Percentiles rank a stretch among this genome's conserved stretches.
Conservation (phyloP, 2,888 invertebrate genomes). For the Spodoptera picta region DNA sequence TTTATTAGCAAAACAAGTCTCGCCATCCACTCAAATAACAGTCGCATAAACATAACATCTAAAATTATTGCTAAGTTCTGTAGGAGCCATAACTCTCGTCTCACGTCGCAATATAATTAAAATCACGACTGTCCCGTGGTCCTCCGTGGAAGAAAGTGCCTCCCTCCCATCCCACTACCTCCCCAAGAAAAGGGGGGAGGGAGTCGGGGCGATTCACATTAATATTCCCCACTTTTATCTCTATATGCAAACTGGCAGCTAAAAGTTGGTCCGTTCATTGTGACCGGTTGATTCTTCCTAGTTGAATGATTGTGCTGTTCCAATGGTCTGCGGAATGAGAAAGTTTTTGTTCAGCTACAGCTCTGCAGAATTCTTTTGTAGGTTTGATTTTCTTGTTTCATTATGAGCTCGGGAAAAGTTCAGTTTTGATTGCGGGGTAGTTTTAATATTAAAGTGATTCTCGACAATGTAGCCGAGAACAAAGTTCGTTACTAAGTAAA, state of each 20-base stretch:
- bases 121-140: conserved; percentile 87
- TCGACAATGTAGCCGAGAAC: not conserved
- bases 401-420: conserved; percentile 52
- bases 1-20: conserved; percentile 42
- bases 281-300: conserved; percentile 84
- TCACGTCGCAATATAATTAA: conserved; percentile 87
- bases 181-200: conserved; percentile 60
- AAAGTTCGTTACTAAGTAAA: conserved; percentile 17
- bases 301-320: conserved; percentile 87
- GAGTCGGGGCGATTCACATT: conserved; percentile 82
- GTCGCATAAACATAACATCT: conserved; percentile 56
- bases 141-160: conserved; percentile 83
- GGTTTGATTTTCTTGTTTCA: conserved; percentile 66
- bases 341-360: conserved; percentile 79
- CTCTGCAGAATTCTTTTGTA: conserved; percentile 74
- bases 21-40: conserved; percentile 51
- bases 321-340: conserved; percentile 78
- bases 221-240: conserved; percentile 89
- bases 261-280: conserved; percentile 86
- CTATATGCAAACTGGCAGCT: conserved; percentile 89
- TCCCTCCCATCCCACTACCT: conserved; percentile 58
- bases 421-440: conserved; percentile 43
- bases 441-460: conserved; percentile 40
- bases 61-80: conserved; percentile 68
- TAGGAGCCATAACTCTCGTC: conserved; percentile 80